These are phyloP conservation scores for Scylla paramamosain DNA, from an alignment of 1,140 invertebrate species.

Conservation along the genomic window DNA sequence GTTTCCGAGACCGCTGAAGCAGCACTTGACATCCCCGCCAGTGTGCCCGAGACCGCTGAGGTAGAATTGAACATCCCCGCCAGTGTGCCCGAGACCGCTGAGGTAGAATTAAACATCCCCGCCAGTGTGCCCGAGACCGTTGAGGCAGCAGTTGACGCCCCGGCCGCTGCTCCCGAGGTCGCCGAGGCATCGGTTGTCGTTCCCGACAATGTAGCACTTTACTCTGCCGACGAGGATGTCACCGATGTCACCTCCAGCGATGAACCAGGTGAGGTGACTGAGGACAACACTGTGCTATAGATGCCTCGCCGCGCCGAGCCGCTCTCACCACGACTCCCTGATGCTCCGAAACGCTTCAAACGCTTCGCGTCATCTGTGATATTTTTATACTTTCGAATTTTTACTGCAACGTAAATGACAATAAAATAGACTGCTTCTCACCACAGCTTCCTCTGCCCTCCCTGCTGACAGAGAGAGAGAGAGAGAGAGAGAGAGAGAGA, in stretches of 20 bases:
- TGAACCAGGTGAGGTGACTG: neutral
- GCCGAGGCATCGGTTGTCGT: too few relatives aligned
- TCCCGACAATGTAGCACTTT: too few relatives aligned
- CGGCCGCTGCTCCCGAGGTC: too few relatives aligned
- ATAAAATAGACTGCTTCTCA: neutral
- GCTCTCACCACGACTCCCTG: neutral
- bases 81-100: neutral
- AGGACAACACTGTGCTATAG: neutral
- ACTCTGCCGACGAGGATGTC: too few relatives aligned
- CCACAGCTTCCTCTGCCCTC: neutral
- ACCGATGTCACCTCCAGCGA: neutral
- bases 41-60: neutral
- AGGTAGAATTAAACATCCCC: neutral
- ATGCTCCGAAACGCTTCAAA: neutral
- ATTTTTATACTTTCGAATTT: conserved; percentile 16
- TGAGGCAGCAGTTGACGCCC: neutral
- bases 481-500: conserved; percentile 20
- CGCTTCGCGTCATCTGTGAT: neutral
- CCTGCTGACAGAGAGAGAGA: neutral
- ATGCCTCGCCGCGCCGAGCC: neutral
- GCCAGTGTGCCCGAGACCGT: neutral
- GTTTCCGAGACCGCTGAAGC: neutral
- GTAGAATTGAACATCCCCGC: neutral
- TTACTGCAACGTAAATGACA: neutral
- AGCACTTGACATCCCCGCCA: neutral